Evolutionary conservation across 2,113 vertebrate genomes (phyloP).

Genomic region (Morone saxatilis): DNA sequence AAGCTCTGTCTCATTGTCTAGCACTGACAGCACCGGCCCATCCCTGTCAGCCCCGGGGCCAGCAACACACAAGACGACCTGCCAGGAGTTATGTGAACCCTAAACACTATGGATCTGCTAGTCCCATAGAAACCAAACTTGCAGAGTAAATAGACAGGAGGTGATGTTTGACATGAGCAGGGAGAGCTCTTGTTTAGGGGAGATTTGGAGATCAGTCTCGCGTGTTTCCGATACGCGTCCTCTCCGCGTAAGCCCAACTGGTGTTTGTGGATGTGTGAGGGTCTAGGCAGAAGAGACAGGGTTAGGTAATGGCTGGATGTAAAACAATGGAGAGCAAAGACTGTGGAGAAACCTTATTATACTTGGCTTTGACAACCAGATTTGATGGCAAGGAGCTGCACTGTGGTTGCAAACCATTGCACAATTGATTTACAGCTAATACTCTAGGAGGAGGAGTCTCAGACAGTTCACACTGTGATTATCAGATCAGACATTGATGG

Average conservation of each 20-base stretch:
- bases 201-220: constrained; percentile 57
- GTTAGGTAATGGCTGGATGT: constrained; percentile 72
- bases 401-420: constrained; percentile 47
- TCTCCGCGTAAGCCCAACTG: constrained; percentile 11
- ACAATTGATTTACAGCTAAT: constrained; percentile 59
- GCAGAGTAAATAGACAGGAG: constrained; percentile 73
- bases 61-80: constrained; percentile 48
- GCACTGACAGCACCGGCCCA: constrained; percentile 72
- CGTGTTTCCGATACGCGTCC: constrained; percentile 50
- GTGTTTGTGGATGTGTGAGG: constrained; percentile 51
- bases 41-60: constrained; percentile 72
- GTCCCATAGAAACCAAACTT: constrained; percentile 78
- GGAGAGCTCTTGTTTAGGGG: constrained; percentile 58
- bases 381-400: constrained; percentile 48
- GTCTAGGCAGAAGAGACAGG: constrained; percentile 63
- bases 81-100: constrained; percentile 71
- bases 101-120: constrained; percentile 62
- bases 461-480: constrained; percentile 56
- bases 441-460: constrained; percentile 27
- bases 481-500: constrained; percentile 62
- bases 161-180: constrained; percentile 73
- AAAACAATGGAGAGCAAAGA: constrained; percentile 61
- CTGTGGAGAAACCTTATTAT: constrained; percentile 45
- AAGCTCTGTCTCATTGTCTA: constrained; percentile 56
- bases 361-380: constrained; percentile 40